Percentiles rank a stretch among this genome's conserved stretches.
These are phyloP conservation scores for Xyrichtys novacula DNA, from an alignment of 2,797 vertebrate species.

Conservation along the genomic window DNA sequence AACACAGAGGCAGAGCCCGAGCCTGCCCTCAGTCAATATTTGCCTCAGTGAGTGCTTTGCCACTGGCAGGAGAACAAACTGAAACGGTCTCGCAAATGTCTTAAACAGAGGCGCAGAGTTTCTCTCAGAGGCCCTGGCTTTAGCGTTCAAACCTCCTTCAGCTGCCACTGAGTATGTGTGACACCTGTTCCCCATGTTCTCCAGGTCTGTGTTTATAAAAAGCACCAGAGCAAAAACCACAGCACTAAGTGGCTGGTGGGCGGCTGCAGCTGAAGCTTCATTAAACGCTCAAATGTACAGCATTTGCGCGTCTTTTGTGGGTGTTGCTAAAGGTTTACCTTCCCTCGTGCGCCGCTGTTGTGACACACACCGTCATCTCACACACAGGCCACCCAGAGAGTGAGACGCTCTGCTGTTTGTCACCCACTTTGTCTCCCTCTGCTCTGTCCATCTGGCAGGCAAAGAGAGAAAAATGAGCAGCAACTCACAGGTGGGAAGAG, in stretches of 20 bases:
- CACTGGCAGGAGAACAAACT: conserved; percentile 63
- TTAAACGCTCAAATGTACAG: conserved; percentile 44
- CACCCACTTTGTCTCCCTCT: conserved; percentile 21
- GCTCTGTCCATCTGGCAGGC: conserved; percentile 66
- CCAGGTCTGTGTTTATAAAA: conserved; percentile 71
- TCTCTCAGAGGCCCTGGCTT: conserved; percentile 23
- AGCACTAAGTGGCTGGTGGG: conserved; percentile 62
- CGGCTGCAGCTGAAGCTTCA: conserved; percentile 49
- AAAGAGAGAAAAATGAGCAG: conserved; percentile 38
- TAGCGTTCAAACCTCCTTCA: conserved; percentile 31
- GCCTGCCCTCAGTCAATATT: conserved; percentile 78
- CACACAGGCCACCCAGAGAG: conserved; percentile 69
- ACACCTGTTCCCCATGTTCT: conserved; percentile 69
- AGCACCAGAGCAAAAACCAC: conserved; percentile 60
- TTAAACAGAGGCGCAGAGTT: conserved; percentile 28
- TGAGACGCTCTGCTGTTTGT: conserved; percentile 56
- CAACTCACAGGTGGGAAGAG: conserved; percentile 44
- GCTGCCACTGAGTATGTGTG: conserved; percentile 36
- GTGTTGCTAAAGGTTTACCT: conserved; percentile 8
- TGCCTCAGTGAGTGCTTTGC: conserved; percentile 62
- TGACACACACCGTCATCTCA: conserved; percentile 57
- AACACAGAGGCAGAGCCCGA: conserved; percentile 42
- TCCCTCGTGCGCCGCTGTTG: conserved; percentile 57
- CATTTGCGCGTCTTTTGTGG: conserved; percentile 7
- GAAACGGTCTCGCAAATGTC: conserved; percentile 41